Evolutionary conservation across 2,797 vertebrate genomes (phyloP).

Genomic region (Mus spretus): DNA sequence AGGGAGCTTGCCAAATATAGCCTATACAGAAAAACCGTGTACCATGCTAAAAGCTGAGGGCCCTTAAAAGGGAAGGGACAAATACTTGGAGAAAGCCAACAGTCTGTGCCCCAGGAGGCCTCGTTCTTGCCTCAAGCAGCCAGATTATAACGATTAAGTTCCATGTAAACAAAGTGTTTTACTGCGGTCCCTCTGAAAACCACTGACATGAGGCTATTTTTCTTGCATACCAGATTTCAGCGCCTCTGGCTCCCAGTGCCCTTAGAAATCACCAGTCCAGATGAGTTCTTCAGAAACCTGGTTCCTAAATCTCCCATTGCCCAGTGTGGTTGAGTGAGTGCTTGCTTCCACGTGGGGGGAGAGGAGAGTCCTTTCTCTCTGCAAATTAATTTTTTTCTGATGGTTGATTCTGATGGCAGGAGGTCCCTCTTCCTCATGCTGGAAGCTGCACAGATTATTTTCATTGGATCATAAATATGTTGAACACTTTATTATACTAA

Average conservation of each 20-base stretch:
- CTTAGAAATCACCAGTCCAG: constrained; percentile 39
- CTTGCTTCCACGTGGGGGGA: neutral
- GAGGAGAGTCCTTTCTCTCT: constrained; percentile 27
- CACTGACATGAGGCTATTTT: constrained; percentile 61
- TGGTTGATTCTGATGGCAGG: constrained; percentile 69
- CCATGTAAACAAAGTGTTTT: constrained; percentile 48
- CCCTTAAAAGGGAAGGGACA: neutral
- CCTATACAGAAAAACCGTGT: neutral
- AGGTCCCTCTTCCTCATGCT: constrained; percentile 65
- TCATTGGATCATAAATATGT: constrained; percentile 80
- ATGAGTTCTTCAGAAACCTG: constrained; percentile 35
- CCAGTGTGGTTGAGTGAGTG: neutral
- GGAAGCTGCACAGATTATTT: constrained; percentile 73
- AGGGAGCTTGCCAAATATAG: neutral
- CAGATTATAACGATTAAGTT: constrained; percentile 63
- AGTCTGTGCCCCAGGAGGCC: neutral
- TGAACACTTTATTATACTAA: constrained; percentile 83
- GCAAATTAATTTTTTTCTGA: constrained; percentile 57
- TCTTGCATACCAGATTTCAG: constrained; percentile 56
- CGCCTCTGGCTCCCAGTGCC: constrained; percentile 19
- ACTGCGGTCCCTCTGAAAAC: constrained; percentile 62
- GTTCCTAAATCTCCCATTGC: neutral
- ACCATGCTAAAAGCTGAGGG: neutral
- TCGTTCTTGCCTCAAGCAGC: neutral
- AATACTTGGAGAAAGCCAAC: constrained; percentile 19